Evolutionary conservation across 2,113 vertebrate species (phyloP), one percentile per base, ranked within the genome.

Genomic region (Clarias macrocephalus): DNA sequence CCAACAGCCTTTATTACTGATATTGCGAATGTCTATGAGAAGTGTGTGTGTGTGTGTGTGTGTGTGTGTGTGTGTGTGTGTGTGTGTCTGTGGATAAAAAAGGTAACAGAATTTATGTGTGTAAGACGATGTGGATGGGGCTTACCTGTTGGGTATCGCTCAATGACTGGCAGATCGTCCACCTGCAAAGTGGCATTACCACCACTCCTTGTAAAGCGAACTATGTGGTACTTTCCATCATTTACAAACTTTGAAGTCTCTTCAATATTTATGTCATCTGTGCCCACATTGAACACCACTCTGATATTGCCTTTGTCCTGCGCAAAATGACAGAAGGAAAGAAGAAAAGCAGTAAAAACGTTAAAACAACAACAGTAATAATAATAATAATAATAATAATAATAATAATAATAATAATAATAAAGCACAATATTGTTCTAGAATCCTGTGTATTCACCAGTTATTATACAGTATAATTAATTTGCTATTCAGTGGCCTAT

Each of bases 231-330:
- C 93, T 98, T 99, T 89, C 98, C 98, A 84, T 99, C 98, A 88
- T 99, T 99, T 94, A 99, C 98, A 94, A 99, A 99, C 93, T 98
- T 98, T 93, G 97, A 96, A 92, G 97, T 97, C 91, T 99, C 98
- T 92, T 99, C 98, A n/a, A 99, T 99, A 94, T 98, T 96, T 92
- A 99, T 99, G 96, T 99, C 98, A 88, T 99, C 98, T 15, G 98
- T 99, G 92, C 98, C 98, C 82, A 99, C 98, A 91, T 99, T 99
- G 94, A 99, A 99, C 91, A 99, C 98, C 92, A 99, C 98, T 94
- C 96, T 96, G 91, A 99, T 97, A 95, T 99, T 99, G 89, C 98
- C 98, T 91, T 98, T 98, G 93, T 99, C 98, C 97, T 99, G 92
- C 25, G 83, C 23, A 88, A n/a, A 88, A 28, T 42, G 62, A 87